phyloP scores from a whole-genome alignment of 2,888 invertebrate species.

The Apotomis turbidana region DNA sequence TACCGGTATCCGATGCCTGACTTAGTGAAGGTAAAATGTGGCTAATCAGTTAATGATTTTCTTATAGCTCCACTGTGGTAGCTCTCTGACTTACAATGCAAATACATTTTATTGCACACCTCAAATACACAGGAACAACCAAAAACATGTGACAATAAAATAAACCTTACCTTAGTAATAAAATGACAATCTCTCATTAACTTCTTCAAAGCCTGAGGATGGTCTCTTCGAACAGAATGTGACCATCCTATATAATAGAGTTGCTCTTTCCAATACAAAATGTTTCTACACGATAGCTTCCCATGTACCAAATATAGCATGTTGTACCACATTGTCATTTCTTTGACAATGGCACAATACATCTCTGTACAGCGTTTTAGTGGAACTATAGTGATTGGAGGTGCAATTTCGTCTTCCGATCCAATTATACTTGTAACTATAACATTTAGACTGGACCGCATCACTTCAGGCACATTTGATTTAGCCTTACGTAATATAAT shows the following conservation, averaged over 20 bases:
- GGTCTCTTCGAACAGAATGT: slow-evolving; percentile 22
- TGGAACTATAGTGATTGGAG: slow-evolving; percentile 5
- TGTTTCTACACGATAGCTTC: slow-evolving; percentile 4
- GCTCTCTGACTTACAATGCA: too few relatives aligned
- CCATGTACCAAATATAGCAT: slow-evolving; percentile 19
- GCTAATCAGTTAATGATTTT: too few relatives aligned
- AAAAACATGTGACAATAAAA: too few relatives aligned
- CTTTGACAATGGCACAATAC: slow-evolving; percentile 4
- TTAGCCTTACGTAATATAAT: background rate
- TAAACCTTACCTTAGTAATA: slow-evolving; percentile 21
- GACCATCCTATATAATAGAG: slow-evolving; percentile 23
- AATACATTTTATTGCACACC: too few relatives aligned
- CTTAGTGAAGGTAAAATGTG: too few relatives aligned
- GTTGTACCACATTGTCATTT: slow-evolving; percentile 22
- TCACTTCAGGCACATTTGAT: slow-evolving; percentile 6
- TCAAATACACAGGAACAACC: too few relatives aligned
- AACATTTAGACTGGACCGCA: background rate
- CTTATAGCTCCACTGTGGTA: too few relatives aligned
- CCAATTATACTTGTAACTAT: slow-evolving; percentile 17
- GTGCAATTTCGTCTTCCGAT: background rate
- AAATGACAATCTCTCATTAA: slow-evolving; percentile 29
- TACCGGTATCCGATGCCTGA: too few relatives aligned
- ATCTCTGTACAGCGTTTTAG: background rate
- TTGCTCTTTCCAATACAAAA: background rate
- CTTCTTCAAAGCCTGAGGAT: slow-evolving; percentile 22